Conservation (phyloP, 1,140 invertebrate genomes). For the Pissodes strobi region DNA sequence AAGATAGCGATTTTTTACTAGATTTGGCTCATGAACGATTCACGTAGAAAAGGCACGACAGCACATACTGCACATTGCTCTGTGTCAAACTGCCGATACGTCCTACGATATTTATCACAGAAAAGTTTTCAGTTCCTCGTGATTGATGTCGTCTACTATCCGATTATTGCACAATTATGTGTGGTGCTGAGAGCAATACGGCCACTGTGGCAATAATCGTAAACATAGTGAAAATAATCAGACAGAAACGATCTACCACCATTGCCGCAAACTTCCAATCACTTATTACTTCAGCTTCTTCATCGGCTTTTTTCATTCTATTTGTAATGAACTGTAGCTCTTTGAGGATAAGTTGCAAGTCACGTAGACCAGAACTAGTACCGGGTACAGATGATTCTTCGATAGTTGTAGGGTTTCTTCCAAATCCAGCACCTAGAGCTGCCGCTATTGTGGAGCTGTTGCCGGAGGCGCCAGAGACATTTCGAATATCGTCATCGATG, state of each 20-base stretch:
- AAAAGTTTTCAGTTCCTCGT: slow-evolving; percentile 51
- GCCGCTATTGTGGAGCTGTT: slow-evolving; percentile 54
- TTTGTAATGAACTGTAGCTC: slow-evolving; percentile 94
- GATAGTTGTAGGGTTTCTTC: slow-evolving; percentile 60
- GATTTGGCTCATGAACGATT: slow-evolving; percentile 52
- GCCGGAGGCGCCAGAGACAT: slow-evolving; percentile 48
- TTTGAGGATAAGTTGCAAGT: slow-evolving; percentile 66
- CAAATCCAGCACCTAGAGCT: slow-evolving; percentile 56
- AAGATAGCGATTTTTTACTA: no score
- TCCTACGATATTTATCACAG: slow-evolving; percentile 54
- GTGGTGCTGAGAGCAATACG: slow-evolving; percentile 90
- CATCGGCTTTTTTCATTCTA: slow-evolving; percentile 87
- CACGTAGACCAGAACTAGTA: slow-evolving; percentile 59
- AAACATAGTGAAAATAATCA: slow-evolving; percentile 95
- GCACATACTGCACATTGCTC: slow-evolving; percentile 46
- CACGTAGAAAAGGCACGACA: slow-evolving; percentile 50
- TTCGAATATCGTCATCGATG: slow-evolving; percentile 89
- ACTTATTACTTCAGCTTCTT: slow-evolving; percentile 87
- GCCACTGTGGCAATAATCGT: slow-evolving; percentile 94
- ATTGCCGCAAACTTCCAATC: slow-evolving; percentile 99
- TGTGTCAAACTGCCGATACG: slow-evolving; percentile 49
- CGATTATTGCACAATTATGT: slow-evolving; percentile 88
- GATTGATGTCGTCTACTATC: neutral
- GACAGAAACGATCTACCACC: slow-evolving; percentile 97
- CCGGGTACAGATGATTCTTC: slow-evolving; percentile 61